Percentiles rank a stretch among this genome's conserved stretches.
phyloP scores from a whole-genome alignment of 2,113 vertebrate genomes.

The Ifrita kowaldi region DNA sequence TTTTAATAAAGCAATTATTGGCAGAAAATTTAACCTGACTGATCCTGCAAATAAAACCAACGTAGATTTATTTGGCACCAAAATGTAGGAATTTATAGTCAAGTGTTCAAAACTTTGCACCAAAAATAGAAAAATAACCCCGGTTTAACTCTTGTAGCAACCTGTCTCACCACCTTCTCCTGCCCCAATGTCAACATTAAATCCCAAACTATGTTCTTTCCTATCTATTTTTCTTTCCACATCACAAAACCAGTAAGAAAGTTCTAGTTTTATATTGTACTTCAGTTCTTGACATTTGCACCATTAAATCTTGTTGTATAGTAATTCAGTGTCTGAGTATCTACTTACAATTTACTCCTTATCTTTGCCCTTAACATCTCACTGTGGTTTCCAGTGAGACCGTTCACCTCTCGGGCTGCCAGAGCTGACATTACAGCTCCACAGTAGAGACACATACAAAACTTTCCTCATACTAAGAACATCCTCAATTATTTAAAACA shows the following conservation, averaged over 20 bases:
- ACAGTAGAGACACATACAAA: neutral
- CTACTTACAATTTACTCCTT: neutral
- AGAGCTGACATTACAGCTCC: neutral
- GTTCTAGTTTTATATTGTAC: neutral
- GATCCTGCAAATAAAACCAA: neutral
- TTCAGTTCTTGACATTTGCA: neutral
- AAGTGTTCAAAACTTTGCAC: neutral
- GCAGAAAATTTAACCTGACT: neutral
- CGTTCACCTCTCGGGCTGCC: neutral
- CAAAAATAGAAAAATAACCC: neutral
- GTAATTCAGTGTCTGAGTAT: neutral
- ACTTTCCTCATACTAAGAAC: neutral
- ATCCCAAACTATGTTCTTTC: neutral
- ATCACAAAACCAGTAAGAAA: neutral
- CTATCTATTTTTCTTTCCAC: neutral
- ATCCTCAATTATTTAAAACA: neutral
- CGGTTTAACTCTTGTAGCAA: neutral
- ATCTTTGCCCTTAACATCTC: neutral
- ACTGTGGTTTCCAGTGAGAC: neutral
- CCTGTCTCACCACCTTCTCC: neutral
- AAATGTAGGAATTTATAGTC: neutral
- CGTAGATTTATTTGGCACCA: neutral
- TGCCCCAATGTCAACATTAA: neutral
- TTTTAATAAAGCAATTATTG: neutral
- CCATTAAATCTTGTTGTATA: neutral